Base-by-base conservation (phyloP, 2,797 vertebrate genomes). In the Enteromius paludinosus region DNA sequence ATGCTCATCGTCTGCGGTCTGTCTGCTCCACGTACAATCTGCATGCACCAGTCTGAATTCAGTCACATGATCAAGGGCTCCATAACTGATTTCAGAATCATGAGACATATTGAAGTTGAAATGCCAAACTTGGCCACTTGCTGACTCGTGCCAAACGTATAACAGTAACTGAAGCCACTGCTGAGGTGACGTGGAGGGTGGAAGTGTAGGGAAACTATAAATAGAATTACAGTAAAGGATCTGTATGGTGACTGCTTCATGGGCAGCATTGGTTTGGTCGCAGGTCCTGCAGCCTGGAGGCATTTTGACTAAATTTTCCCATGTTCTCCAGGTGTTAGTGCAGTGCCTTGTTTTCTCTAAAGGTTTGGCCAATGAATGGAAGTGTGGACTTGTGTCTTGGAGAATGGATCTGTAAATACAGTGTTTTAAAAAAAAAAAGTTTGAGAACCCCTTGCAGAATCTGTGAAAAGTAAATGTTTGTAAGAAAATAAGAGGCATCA, bases 11-110 rank as follows among this genome's bases (percentile, higher is more conserved):
- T 23, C 0, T 90, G 90, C 85, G 70, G 83, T 90, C 78, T 93
- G 15, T 41, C 92, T 86, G 56, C 30, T 89, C 95, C 94, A 94
- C 0, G 94, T 92, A 84, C 87, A 90, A 61, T 92, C 94, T 43
- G 93, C 86, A 66, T 90, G 72, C 6, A 95, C 84, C 79, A 95
- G 88, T 82, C 90, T 92, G 84, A 90, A 94, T 38, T 93, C 90
- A 0, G 91, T 93, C 76, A 30, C 41, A 62, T 45, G 78, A 62
- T 72, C 79, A 35, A 43, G n/a, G 18, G 23, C 69, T 38, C n/a
- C 59, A 7, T 59, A 72, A 18, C 84, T 78, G 47, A n/a, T 38
- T 66, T 84, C 25, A 10, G 68, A 62, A 59, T n/a, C 4, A n/a
- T 43, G 4, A 17, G 77, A 87, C 83, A 83, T 83, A 43, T 41